These are phyloP conservation scores for Epinotia bilunana DNA, from an alignment of 2,888 invertebrate genomes.

Conservation along the genomic window DNA sequence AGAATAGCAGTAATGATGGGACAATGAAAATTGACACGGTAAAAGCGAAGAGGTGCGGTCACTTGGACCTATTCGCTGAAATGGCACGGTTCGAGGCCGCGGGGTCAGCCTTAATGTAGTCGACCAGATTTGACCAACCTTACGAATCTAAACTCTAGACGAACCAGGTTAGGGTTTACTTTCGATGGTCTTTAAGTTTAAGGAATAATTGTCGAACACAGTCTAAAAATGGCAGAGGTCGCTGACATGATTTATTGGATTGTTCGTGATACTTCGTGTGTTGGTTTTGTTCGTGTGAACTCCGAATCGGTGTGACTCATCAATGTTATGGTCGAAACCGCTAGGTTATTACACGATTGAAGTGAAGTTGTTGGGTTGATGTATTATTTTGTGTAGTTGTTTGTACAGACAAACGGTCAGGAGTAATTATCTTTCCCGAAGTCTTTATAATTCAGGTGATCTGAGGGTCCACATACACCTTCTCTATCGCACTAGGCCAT, in stretches of 20 bases:
- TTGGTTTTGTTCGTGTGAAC: constrained; percentile 52
- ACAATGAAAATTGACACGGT: constrained; percentile 57
- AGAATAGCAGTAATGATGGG: constrained; percentile 47
- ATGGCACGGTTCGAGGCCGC: constrained; percentile 66
- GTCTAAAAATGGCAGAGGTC: constrained; percentile 66
- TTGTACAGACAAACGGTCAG: not conserved
- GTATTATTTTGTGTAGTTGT: not conserved
- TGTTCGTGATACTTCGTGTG: constrained; percentile 46
- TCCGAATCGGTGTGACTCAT: constrained; percentile 32
- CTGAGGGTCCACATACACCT: too few relatives aligned
- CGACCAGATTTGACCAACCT: constrained; percentile 45
- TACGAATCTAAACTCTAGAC: constrained; percentile 15
- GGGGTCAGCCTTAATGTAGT: constrained; percentile 60
- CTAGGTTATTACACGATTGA: constrained; percentile 6
- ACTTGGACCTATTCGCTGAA: constrained; percentile 59
- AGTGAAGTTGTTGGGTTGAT: not conserved
- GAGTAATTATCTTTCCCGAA: not conserved
- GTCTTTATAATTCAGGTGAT: not conserved
- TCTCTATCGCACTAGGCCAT: too few relatives aligned
- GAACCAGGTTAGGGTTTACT: constrained; percentile 12
- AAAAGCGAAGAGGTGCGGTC: constrained; percentile 65
- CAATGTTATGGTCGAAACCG: constrained; percentile 34
- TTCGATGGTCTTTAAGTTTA: constrained; percentile 46
- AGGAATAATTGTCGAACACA: constrained; percentile 59
- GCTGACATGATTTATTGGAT: constrained; percentile 62